Percentiles rank a stretch among this genome's conserved stretches.
phyloP scores from a whole-genome alignment of 2,113 vertebrate species.

The Scartelaos histophorus region DNA sequence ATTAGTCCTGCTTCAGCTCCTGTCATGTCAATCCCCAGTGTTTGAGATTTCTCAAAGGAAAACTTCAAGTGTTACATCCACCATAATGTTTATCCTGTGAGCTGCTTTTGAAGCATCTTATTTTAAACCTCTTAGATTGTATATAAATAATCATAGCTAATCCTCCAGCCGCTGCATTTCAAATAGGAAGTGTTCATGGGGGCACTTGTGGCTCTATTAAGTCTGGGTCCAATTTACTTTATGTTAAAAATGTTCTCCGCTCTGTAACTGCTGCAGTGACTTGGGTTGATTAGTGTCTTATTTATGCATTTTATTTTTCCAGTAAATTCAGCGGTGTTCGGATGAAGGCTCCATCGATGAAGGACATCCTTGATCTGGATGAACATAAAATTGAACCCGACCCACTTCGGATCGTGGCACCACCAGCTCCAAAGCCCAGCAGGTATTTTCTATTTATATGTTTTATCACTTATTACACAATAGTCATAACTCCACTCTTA shows the following conservation, averaged over 20 bases:
- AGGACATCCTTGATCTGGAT: constrained; percentile 75
- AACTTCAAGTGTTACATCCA: neutral
- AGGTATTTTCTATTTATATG: constrained; percentile 64
- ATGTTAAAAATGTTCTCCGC: too few species aligned
- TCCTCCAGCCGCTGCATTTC: too few species aligned
- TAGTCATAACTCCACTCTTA: neutral
- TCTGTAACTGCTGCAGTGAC: too few species aligned
- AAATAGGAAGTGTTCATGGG: too few species aligned
- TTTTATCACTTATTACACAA: neutral
- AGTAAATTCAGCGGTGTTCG: constrained; percentile 75
- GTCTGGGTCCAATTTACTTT: too few species aligned
- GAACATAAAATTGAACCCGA: constrained; percentile 19
- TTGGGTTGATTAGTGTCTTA: neutral
- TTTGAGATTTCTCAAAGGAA: constrained; percentile 6
- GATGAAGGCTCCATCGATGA: constrained; percentile 81
- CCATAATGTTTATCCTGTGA: neutral
- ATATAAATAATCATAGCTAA: too few species aligned
- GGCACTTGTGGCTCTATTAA: too few species aligned
- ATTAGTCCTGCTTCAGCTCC: constrained; percentile 1
- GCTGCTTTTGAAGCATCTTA: neutral
- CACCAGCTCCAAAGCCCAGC: constrained; percentile 34
- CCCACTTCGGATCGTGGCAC: constrained; percentile 50
- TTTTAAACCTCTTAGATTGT: too few species aligned
- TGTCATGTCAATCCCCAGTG: neutral
- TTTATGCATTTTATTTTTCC: constrained; percentile 2